Evolutionary conservation across 2,113 vertebrate genomes (phyloP).

Genomic region (Oostethus manadensis): DNA sequence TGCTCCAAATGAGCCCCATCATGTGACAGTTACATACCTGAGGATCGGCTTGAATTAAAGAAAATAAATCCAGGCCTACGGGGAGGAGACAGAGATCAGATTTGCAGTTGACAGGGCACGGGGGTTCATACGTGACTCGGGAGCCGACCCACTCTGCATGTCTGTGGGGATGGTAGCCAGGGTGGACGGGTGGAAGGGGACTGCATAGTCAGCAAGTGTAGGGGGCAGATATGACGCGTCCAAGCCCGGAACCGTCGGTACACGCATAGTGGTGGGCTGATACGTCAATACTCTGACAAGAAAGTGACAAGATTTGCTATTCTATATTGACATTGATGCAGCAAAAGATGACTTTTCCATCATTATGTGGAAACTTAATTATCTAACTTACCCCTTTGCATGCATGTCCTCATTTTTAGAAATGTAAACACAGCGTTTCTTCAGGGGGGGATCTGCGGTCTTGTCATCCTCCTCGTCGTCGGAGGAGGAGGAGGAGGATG

Average conservation of each 20-base stretch:
- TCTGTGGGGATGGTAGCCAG: slow-evolving; percentile 86
- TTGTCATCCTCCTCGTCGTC: slow-evolving; percentile 63
- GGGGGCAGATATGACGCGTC: slow-evolving; percentile 83
- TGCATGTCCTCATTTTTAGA: slow-evolving; percentile 81
- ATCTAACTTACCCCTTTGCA: slow-evolving; percentile 83
- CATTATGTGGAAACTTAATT: background rate
- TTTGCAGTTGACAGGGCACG: fast-evolving
- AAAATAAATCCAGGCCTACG: slow-evolving; percentile 92
- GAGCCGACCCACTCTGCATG: slow-evolving; percentile 82
- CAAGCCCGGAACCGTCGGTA: slow-evolving; percentile 80
- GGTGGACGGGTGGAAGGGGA: slow-evolving; percentile 86
- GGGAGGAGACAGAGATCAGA: slow-evolving; percentile 21
- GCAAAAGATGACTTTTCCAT: background rate
- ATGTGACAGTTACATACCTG: slow-evolving; percentile 76
- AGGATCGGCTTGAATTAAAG: slow-evolving; percentile 89
- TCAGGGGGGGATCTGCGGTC: slow-evolving; percentile 72
- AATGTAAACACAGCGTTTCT: slow-evolving; percentile 88
- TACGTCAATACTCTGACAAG: slow-evolving; percentile 84
- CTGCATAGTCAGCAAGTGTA: slow-evolving; percentile 84
- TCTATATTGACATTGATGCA: background rate
- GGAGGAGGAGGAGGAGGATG: slow-evolving; percentile 82
- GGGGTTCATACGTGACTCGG: no score
- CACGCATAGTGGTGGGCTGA: slow-evolving; percentile 82
- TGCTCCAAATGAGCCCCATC: background rate
- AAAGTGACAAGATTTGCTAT: background rate